Evolutionary conservation across 2,888 invertebrate species (phyloP).

Genomic region (Perithous albicinctus): DNA sequence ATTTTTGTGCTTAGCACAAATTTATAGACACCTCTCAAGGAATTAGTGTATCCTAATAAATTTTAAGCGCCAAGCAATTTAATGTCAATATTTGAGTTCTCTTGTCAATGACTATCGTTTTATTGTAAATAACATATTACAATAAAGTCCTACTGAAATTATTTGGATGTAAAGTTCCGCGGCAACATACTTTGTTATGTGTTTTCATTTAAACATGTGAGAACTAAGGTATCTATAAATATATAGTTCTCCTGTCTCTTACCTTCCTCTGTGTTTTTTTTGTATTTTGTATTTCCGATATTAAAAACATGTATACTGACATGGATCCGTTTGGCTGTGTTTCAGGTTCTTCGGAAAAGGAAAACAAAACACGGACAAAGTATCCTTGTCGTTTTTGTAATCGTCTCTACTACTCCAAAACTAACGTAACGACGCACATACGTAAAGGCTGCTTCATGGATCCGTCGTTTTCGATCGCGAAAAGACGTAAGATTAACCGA

Average conservation of each 20-base stretch:
- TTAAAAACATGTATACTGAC: background rate
- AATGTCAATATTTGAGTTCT: background rate
- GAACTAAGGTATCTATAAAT: background rate
- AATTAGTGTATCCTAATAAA: background rate
- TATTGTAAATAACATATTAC: background rate
- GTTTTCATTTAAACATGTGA: background rate
- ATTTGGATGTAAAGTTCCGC: background rate
- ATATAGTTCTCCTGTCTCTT: background rate
- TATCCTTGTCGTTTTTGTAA: background rate
- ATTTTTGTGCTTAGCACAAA: background rate
- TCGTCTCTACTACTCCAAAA: background rate
- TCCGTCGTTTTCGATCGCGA: constrained; percentile 66
- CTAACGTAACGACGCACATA: background rate
- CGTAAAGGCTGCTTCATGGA: constrained; percentile 48
- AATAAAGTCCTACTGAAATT: background rate
- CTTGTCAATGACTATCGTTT: background rate
- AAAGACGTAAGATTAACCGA: constrained; percentile 55
- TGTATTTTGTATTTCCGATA: background rate
- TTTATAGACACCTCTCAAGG: background rate
- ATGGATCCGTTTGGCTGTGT: background rate
- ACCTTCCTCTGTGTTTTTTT: background rate
- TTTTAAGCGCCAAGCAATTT: background rate
- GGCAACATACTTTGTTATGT: background rate
- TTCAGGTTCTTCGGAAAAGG: constrained; percentile 4
- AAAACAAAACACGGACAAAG: background rate